Percentiles rank a stretch among this genome's conserved stretches.
phyloP scores from a whole-genome alignment of 1,140 invertebrate species.

The Oppia nitens region DNA sequence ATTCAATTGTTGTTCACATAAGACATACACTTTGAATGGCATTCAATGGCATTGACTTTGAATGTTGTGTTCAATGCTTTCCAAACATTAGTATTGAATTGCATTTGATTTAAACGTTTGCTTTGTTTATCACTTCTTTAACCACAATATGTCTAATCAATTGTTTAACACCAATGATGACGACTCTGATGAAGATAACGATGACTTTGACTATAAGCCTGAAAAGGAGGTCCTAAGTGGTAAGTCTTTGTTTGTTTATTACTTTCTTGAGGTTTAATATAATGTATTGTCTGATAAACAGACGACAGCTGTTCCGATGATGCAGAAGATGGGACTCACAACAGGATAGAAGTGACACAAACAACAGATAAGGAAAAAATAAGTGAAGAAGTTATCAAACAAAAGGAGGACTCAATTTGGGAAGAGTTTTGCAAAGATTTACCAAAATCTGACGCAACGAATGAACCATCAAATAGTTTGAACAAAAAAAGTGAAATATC shows the following conservation, averaged over 20 bases:
- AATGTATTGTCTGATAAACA: background rate
- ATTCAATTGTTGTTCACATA: no score
- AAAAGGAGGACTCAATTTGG: conserved; percentile 2
- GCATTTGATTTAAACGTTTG: no score
- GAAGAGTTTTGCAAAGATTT: conserved; percentile 9
- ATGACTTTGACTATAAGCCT: conserved; percentile 7
- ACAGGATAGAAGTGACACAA: background rate
- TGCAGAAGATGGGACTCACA: background rate
- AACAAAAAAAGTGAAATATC: background rate
- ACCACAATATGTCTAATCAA: no score
- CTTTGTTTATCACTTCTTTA: no score
- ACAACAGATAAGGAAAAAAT: background rate
- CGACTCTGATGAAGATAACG: conserved; percentile 8
- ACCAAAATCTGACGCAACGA: background rate
- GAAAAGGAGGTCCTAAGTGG: background rate
- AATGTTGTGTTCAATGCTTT: no score
- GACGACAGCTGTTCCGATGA: background rate
- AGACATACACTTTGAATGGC: no score
- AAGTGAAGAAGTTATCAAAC: background rate
- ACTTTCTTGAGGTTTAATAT: background rate
- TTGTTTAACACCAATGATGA: background rate
- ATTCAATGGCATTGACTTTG: no score
- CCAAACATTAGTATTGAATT: no score
- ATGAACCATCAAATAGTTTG: background rate
- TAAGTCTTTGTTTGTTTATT: background rate